A percentile compares a stretch with the other conserved stretches of the same genome.
Evolutionary conservation across 2,113 vertebrate species (phyloP).

Genomic region (Petrocephalus zakoni): DNA sequence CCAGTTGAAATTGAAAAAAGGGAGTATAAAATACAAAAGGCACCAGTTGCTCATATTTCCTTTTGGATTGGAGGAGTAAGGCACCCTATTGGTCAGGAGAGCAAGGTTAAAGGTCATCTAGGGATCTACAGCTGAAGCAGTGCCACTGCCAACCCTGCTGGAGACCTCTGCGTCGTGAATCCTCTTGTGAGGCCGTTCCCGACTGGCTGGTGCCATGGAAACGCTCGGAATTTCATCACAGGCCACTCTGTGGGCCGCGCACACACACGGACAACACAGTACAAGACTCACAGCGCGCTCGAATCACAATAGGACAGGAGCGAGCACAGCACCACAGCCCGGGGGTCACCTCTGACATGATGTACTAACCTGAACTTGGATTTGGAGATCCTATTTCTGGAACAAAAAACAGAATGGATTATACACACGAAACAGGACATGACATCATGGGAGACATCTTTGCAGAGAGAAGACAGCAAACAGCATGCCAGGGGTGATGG

Average conservation of each 20-base stretch:
- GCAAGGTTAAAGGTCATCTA: background rate
- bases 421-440: conserved; percentile 65
- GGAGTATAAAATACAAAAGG: background rate
- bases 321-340: conserved; percentile 19
- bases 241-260: conserved; percentile 33
- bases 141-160: background rate
- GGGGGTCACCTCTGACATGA: conserved; percentile 40
- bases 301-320: conserved; percentile 23
- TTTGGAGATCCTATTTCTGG: conserved; percentile 98
- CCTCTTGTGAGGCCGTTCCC: background rate
- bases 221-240: background rate
- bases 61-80: background rate
- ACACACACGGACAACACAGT: conserved; percentile 20
- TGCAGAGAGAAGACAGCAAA: conserved; percentile 21
- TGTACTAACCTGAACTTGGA: conserved; percentile 98
- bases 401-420: conserved; percentile 82
- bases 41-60: background rate
- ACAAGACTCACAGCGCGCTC: conserved; percentile 18
- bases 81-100: background rate
- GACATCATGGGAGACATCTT: conserved; percentile 53
- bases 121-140: background rate
- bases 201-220: background rate
- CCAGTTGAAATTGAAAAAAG: background rate
- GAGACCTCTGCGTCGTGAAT: background rate
- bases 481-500: conserved; percentile 24